A percentile compares a stretch with the other conserved stretches of the same genome.
phyloP scores from a whole-genome alignment of 2,888 invertebrate genomes.

The Epiblema foenella region DNA sequence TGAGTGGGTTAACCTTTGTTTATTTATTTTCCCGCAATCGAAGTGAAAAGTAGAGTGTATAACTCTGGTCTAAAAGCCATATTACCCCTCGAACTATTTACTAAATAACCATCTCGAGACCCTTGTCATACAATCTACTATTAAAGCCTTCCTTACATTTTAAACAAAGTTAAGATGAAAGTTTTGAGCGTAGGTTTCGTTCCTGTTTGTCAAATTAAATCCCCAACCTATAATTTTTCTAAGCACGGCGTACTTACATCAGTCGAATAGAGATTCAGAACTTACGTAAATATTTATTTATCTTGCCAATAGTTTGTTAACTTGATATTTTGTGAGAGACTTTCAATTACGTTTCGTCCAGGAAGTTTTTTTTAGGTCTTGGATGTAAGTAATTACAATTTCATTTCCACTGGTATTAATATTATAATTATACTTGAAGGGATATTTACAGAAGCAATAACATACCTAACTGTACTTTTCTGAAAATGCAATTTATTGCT shows the following conservation, averaged over 20 bases:
- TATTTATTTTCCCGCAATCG: too few species aligned
- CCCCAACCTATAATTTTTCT: slow-evolving; percentile 25
- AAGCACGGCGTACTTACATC: slow-evolving; percentile 15
- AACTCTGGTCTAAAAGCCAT: too few species aligned
- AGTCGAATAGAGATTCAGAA: neutral
- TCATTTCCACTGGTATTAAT: neutral
- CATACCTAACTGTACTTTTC: too few species aligned
- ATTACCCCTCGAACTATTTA: too few species aligned
- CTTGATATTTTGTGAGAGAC: slow-evolving; percentile 1
- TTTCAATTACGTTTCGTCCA: neutral
- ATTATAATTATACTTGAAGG: too few species aligned
- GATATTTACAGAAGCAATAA: too few species aligned
- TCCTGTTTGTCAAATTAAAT: slow-evolving; percentile 34
- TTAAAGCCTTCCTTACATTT: slow-evolving; percentile 20
- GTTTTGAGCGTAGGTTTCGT: slow-evolving; percentile 7
- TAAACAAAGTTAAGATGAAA: slow-evolving; percentile 25
- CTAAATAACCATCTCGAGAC: too few species aligned
- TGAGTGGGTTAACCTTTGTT: too few species aligned
- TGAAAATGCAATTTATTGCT: too few species aligned
- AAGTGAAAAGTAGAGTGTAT: too few species aligned
- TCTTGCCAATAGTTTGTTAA: slow-evolving; percentile 19
- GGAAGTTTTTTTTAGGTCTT: neutral
- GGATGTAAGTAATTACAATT: neutral
- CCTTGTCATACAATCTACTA: too few species aligned
- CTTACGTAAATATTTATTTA: slow-evolving; percentile 23